phyloP scores from a whole-genome alignment of 1,140 invertebrate species.

The Brachionus paranguensis region DNA sequence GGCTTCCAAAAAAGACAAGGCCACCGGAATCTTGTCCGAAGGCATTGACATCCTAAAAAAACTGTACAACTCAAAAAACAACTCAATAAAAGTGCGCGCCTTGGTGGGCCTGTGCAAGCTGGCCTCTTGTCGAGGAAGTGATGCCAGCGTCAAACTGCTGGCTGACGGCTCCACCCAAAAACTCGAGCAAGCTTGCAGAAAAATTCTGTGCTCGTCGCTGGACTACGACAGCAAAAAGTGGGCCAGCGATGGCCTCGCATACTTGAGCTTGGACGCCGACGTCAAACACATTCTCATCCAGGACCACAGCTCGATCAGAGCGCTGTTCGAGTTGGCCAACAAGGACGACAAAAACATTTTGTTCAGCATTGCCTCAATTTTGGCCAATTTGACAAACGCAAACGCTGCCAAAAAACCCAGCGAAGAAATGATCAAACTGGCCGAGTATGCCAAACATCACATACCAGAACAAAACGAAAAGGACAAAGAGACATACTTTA shows the following conservation, averaged over 20 bases:
- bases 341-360: slow-evolving; percentile 43
- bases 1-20: slow-evolving; percentile 94
- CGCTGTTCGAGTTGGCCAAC: slow-evolving; percentile 77
- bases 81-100: slow-evolving; percentile 69
- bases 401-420: slow-evolving; percentile 95
- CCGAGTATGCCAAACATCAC: slow-evolving; percentile 98
- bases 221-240: slow-evolving; percentile 83
- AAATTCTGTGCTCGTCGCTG: slow-evolving; percentile 76
- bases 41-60: slow-evolving; percentile 89
- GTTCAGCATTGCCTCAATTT: slow-evolving; percentile 60
- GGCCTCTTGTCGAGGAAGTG: slow-evolving; percentile 88
- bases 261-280: slow-evolving; percentile 92
- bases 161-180: slow-evolving; percentile 88
- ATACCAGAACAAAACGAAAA: slow-evolving; percentile 83
- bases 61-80: slow-evolving; percentile 82
- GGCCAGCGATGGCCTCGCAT: slow-evolving; percentile 94
- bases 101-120: slow-evolving; percentile 84
- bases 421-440: slow-evolving; percentile 92
- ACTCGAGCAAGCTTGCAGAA: slow-evolving; percentile 81
- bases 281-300: slow-evolving; percentile 93
- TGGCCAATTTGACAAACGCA: slow-evolving; percentile 93
- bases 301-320: slow-evolving; percentile 71
- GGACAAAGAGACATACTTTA: slow-evolving; percentile 41
- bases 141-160: slow-evolving; percentile 85
- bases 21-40: slow-evolving; percentile 77